Evolutionary conservation across 1,140 invertebrate genomes (phyloP).

Genomic region (Anthonomus grandis): DNA sequence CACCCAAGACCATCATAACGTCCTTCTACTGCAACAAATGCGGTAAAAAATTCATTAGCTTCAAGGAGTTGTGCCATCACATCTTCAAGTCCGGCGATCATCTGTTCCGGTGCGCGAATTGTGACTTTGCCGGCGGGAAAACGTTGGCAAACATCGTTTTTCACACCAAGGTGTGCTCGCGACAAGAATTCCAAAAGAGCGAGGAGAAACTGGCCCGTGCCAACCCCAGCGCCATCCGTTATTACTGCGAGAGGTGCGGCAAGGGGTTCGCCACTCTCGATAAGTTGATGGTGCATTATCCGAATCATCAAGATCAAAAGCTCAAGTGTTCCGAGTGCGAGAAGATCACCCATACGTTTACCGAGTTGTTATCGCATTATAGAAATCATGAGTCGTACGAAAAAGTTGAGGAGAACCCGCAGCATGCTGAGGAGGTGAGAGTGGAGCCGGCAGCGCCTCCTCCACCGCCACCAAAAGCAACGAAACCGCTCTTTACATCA

Average conservation of each 20-base stretch:
- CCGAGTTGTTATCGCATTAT: conserved; percentile 3
- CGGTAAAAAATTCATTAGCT: background rate
- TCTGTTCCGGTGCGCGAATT: conserved; percentile 4
- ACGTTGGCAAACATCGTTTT: background rate
- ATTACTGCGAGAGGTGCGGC: conserved; percentile 24
- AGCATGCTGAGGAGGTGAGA: too few relatives aligned
- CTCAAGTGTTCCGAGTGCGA: conserved; percentile 6
- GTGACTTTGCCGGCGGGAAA: conserved; percentile 10
- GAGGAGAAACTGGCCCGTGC: background rate
- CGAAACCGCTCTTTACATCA: too few relatives aligned
- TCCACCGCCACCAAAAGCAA: too few relatives aligned
- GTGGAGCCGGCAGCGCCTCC: too few relatives aligned
- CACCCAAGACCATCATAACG: too few relatives aligned
- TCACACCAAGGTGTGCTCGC: conserved; percentile 2
- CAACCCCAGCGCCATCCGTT: background rate
- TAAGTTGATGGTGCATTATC: conserved; percentile 7
- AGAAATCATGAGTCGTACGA: too few relatives aligned
- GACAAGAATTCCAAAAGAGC: background rate
- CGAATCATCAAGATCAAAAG: background rate
- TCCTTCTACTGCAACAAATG: conserved; percentile 19
- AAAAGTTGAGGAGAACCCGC: too few relatives aligned
- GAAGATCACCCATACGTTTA: background rate
- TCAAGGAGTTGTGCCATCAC: background rate
- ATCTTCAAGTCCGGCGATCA: conserved; percentile 5
- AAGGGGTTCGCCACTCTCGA: conserved; percentile 20